Base-by-base conservation (phyloP, 2,113 vertebrate species). In the Balaenoptera acutorostrata region DNA sequence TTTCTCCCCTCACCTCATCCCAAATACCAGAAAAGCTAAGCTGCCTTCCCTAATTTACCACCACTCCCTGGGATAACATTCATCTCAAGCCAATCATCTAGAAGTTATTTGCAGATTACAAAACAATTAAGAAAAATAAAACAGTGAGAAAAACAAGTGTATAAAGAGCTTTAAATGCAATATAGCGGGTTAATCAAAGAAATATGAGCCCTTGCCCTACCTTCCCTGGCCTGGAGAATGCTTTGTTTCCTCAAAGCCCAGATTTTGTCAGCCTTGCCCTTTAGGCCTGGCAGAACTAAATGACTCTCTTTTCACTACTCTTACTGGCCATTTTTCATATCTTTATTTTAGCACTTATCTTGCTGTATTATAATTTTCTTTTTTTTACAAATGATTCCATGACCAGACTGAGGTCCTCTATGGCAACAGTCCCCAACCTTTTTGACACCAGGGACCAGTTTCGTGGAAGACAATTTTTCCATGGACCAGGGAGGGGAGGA, bases 271-370 rank as follows among this genome's bases (percentile, higher is more conserved):
- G 61, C 13, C 27, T 71, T 77, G 66, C 39, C 61, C 68, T 86
- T 69, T 5, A 83, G 23, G 29, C 39, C 71, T 64, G 21, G 18
- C 6, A 93, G 23, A 52, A 95, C n/a, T 39, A 80, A 74, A 74
- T 81, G 80, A 81, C 31, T 80, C 39, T 83, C 77, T 80, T 39
- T 23, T 85, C 25, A 80, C 7, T 90, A 36, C 23, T 87, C 57
- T 87, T 68, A 83, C 36, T 31, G 5, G 27, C 8, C 18, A 91
- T 41, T 92, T 93, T 88, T 71, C 59, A 1, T 61, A 39, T 25
- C 41, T 96, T 93, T 96, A 88, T 89, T 96, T 89, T 64, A 85
- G 74, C n/a, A 92, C 23, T 83, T 89, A 90, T 29, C 41, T 69
- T 71, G 36, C 36, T 78, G 8, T 52, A 44, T 23, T 89, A 23